These are phyloP conservation scores for Polyommatus iphigenia DNA, from an alignment of 2,888 invertebrate genomes.

Conservation along the genomic window DNA sequence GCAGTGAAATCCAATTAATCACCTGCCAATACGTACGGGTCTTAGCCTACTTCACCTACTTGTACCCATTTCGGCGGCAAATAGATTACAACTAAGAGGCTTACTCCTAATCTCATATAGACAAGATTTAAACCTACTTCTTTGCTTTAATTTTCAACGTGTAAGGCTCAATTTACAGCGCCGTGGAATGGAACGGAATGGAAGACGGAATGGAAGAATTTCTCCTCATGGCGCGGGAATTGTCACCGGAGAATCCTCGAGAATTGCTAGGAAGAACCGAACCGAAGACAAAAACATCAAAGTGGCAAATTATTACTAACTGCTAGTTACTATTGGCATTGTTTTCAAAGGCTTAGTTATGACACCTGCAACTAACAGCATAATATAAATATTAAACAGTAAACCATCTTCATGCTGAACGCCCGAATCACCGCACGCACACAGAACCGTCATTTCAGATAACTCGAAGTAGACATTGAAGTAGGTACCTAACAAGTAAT, in stretches of 20 bases:
- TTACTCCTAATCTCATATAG: neutral
- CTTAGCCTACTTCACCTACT: neutral
- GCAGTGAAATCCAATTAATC: neutral
- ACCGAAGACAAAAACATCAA: neutral
- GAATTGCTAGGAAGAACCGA: neutral
- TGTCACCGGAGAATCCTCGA: too few species aligned
- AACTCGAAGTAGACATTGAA: too few species aligned
- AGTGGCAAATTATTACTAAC: neutral
- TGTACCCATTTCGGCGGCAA: neutral
- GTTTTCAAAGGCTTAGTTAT: neutral
- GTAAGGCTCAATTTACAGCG: neutral
- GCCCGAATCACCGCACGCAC: too few species aligned
- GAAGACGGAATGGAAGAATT: too few species aligned
- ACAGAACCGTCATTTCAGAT: too few species aligned
- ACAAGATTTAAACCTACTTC: neutral
- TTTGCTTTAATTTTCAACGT: neutral
- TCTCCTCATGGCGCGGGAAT: too few species aligned
- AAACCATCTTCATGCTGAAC: too few species aligned
- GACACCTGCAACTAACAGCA: neutral
- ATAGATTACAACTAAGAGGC: constrained; percentile 9
- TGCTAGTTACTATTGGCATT: neutral
- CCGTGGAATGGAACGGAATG: neutral
- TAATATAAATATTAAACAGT: too few species aligned
- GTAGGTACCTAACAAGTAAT: too few species aligned
- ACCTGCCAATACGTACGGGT: neutral